Evolutionary conservation across 2,113 vertebrate species (phyloP), one percentile per base, ranked within the genome.

Genomic region (Rousettus leschenaultii): DNA sequence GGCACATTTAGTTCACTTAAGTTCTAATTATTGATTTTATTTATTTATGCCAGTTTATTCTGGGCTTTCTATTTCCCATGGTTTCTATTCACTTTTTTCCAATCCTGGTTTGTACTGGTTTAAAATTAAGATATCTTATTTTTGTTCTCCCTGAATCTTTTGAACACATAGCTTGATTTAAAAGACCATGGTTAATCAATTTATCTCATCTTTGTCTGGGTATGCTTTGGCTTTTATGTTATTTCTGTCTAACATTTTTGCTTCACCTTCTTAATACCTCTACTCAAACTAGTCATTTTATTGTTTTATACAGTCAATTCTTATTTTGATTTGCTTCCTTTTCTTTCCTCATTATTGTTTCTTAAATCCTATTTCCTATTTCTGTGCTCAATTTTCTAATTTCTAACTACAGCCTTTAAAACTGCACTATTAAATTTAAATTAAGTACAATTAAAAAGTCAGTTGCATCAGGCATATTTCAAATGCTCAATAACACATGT

Each of bases 1-100:
- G 30, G 51, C 38, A 86, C 59, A 5, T 71, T 86, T 11, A 77
- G 57, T 70, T 79, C 77, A 68, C 7, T 85, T 79, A 78, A 85
- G 35, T 87, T 95, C 16, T 92, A 86, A 53, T 63, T 70, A 86
- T 26, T 30, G 30, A 73, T 26, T 80, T 80, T 53, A 68, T 22
- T 92, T 96, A 86, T 59, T 83, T 90, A 22, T 78, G 74, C 4
- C 61, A 86, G 84, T 95, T 95, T 89, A 92, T 51, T 77, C 65
- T 92, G 59, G 74, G 75, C 53, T 73, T 55, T 91, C 63, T 75
- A 59, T 26, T 83, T 87, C n/a, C 43, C 3, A 40, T 15, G 48
- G 63, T 89, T 86, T 93, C 33, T 61, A 53, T 35, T 75, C 74
- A 80, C 21, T 38, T 18, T 84, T 74, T 51, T 45, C 21, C 66